These are phyloP conservation scores for Eleginops maclovinus DNA, from an alignment of 2,113 vertebrate genomes.

Conservation along the genomic window DNA sequence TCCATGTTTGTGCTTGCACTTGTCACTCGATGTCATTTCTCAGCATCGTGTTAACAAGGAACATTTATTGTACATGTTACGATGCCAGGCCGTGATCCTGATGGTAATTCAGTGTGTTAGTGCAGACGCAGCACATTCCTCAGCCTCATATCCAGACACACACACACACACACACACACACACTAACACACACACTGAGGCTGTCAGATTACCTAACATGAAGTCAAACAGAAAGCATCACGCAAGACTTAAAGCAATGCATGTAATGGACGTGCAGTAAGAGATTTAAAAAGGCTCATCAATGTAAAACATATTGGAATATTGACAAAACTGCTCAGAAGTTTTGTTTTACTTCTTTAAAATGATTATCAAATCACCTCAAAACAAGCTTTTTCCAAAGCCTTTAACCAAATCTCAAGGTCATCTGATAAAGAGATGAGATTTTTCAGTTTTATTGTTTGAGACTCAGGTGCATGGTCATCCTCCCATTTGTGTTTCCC, in stretches of 20 bases:
- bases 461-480: background rate
- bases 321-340: no score
- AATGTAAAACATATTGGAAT: background rate
- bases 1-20: constrained; percentile 6
- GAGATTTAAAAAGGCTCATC: background rate
- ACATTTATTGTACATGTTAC: background rate
- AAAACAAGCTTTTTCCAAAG: no score
- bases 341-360: no score
- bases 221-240: background rate
- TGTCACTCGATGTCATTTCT: constrained; percentile 30
- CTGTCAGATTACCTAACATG: constrained; percentile 1
- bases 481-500: background rate
- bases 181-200: background rate
- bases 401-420: no score
- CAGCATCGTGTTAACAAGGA: constrained; percentile 12
- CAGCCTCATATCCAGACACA: background rate
- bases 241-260: background rate
- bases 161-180: background rate
- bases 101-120: constrained; percentile 21
- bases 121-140: constrained; percentile 4
- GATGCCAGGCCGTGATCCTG: background rate
- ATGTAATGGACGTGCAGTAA: no score
- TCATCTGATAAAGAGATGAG: no score
- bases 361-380: no score
- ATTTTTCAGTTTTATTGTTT: no score